A percentile compares a stretch with the other conserved stretches of the same genome.
phyloP scores from a whole-genome alignment of 2,113 vertebrate species.

The Canis aureus region DNA sequence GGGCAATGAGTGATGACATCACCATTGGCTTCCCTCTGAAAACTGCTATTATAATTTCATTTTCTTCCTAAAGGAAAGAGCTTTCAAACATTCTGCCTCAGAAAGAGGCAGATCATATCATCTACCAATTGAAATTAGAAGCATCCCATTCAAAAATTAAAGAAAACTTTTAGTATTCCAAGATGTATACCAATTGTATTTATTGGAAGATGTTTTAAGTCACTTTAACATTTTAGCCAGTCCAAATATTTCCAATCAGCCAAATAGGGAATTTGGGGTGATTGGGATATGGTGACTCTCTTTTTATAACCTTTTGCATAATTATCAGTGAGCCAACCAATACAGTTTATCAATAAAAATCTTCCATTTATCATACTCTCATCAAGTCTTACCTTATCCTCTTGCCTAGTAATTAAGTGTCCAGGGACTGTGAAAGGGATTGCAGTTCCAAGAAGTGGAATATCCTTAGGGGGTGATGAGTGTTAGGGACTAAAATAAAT shows the following conservation, averaged over 20 bases:
- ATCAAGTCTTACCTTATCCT: background rate
- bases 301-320: background rate
- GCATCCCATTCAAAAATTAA: conserved; percentile 10
- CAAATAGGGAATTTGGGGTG: background rate
- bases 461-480: background rate
- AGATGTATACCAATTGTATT: conserved; percentile 1
- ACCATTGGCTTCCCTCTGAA: conserved; percentile 22
- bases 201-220: conserved; percentile 39
- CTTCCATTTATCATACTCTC: background rate
- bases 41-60: conserved; percentile 7
- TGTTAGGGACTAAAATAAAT: background rate
- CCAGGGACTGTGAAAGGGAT: conserved; percentile 7
- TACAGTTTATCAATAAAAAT: conserved; percentile 38
- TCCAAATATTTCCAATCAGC: background rate
- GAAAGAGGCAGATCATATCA: background rate
- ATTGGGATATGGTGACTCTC: background rate
- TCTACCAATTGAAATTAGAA: conserved; percentile 38
- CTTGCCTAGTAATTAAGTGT: background rate
- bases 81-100: background rate
- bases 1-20: background rate
- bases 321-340: conserved; percentile 2
- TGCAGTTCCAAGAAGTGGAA: conserved; percentile 20
- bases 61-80: conserved; percentile 58
- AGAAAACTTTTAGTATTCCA: conserved; percentile 17
- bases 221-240: conserved; percentile 37